These are phyloP conservation scores for Oreochromis mossambicus DNA, from an alignment of 2,797 vertebrate genomes.

Conservation along the genomic window DNA sequence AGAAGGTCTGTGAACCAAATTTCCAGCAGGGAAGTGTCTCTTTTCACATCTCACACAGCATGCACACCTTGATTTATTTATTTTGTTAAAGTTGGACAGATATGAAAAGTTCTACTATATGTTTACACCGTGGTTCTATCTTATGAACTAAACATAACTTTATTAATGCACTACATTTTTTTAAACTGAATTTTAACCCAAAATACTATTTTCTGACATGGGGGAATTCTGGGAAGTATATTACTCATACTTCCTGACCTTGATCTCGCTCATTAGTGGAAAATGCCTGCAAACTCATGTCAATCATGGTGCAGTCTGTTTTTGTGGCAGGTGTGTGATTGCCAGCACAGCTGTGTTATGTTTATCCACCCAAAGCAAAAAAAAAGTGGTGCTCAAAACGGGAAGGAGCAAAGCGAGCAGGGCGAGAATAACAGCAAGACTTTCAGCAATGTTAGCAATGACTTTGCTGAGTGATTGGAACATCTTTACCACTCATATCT, in stretches of 20 bases:
- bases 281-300: not conserved
- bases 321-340: not conserved
- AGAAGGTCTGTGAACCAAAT: not conserved
- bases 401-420: not conserved
- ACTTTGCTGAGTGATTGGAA: not conserved
- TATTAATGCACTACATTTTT: not conserved
- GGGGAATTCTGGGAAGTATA: not conserved
- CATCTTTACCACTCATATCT: not conserved
- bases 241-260: not conserved
- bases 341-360: not conserved
- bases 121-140: not conserved
- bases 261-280: not conserved
- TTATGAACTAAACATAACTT: not conserved
- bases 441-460: not conserved
- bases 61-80: not conserved
- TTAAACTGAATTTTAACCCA: not conserved
- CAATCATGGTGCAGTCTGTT: not conserved
- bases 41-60: not conserved
- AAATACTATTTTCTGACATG: not conserved
- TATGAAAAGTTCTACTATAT: not conserved
- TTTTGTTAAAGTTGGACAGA: not conserved
- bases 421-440: not conserved
- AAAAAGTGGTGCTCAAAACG: not conserved
- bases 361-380: not conserved
- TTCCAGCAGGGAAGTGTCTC: not conserved